A percentile compares a stretch with the other conserved stretches of the same genome.
These are phyloP conservation scores for Semaprochilodus insignis DNA, from an alignment of 2,797 vertebrate genomes.

Conservation along the genomic window DNA sequence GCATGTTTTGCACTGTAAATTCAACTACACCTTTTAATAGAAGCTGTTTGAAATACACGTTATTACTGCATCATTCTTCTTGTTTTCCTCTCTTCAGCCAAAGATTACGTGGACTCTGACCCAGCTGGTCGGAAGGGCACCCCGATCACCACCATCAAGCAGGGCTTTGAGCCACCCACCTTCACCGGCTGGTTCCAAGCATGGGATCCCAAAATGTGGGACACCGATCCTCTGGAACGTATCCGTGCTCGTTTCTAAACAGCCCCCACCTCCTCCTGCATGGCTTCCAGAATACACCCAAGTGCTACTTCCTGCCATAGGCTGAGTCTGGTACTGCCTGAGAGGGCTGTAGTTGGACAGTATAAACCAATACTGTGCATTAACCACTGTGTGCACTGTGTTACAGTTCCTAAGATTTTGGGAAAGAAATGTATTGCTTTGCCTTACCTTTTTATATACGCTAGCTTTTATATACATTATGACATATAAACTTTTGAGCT, in stretches of 20 bases:
- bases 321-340: slow-evolving; percentile 12
- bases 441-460: slow-evolving; percentile 17
- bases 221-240: slow-evolving; percentile 63
- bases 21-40: too few relatives aligned
- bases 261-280: slow-evolving; percentile 11
- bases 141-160: slow-evolving; percentile 72
- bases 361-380: slow-evolving; percentile 17
- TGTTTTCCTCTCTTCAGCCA: slow-evolving; percentile 65
- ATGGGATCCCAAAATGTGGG: slow-evolving; percentile 78
- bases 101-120: slow-evolving; percentile 74
- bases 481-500: not conserved
- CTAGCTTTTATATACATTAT: slow-evolving; percentile 18
- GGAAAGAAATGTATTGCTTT: not conserved
- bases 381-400: slow-evolving; percentile 22
- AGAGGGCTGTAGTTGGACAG: slow-evolving; percentile 20
- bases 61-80: not conserved
- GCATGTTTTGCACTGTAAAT: too few relatives aligned
- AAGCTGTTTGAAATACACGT: too few relatives aligned
- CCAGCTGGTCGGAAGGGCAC: slow-evolving; percentile 68
- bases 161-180: slow-evolving; percentile 70
- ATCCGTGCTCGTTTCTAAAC: slow-evolving; percentile 71
- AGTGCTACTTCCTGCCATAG: slow-evolving; percentile 29
- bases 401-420: not conserved
- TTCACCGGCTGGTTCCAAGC: slow-evolving; percentile 82
- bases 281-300: slow-evolving; percentile 35